Conservation (phyloP, 2,113 vertebrate species). For the Leiothrix lutea region DNA sequence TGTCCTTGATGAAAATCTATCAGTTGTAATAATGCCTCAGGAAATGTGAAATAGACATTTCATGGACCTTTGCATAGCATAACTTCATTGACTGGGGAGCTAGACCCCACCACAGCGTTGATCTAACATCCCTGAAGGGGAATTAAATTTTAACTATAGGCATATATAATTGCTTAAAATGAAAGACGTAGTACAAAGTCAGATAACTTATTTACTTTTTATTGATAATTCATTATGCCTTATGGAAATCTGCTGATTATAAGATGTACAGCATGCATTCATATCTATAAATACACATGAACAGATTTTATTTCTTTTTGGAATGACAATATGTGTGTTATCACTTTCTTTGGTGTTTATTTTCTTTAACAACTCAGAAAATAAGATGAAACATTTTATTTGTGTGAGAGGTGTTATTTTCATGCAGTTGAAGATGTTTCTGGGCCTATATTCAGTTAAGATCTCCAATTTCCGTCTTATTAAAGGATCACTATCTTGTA, state of each 20-base stretch:
- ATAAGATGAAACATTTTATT: neutral
- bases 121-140: neutral
- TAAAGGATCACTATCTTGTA: neutral
- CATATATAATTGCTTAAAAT: neutral
- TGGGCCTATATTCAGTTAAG: neutral
- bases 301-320: neutral
- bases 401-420: neutral
- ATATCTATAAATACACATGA: neutral
- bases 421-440: neutral
- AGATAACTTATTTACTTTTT: neutral
- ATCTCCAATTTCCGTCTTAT: neutral
- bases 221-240: neutral
- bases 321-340: neutral
- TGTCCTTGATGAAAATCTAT: neutral
- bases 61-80: neutral
- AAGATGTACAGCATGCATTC: neutral
- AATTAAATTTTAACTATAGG: conserved; percentile 36
- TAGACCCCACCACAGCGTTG: neutral
- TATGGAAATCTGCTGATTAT: neutral
- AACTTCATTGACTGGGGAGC: neutral
- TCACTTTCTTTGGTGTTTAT: neutral
- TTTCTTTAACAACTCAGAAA: neutral
- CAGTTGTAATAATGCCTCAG: neutral
- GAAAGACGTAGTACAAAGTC: neutral
- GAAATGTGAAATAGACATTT: neutral